These are phyloP conservation scores for Sebastes minor DNA, from an alignment of 2,797 vertebrate genomes.

Conservation along the genomic window DNA sequence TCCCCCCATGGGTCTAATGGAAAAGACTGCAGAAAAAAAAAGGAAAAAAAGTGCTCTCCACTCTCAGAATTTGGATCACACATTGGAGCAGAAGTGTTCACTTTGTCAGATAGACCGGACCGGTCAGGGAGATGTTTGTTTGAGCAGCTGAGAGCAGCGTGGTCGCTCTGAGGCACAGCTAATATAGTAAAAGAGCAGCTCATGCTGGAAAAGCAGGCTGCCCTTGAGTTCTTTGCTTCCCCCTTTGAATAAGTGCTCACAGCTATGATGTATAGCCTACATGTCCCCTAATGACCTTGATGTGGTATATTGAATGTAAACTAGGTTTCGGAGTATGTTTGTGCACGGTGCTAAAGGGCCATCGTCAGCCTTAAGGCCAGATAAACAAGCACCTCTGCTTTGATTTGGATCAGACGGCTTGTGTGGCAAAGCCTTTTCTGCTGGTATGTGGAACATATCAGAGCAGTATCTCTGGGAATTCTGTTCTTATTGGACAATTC, in stretches of 20 bases:
- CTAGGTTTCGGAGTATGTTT: slow-evolving; percentile 66
- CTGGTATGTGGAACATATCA: neutral
- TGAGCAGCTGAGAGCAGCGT: neutral
- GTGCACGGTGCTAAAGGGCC: slow-evolving; percentile 51
- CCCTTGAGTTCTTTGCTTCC: slow-evolving; percentile 47
- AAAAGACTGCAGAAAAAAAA: slow-evolving; percentile 50
- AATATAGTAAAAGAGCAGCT: slow-evolving; percentile 16
- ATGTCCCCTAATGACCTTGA: slow-evolving; percentile 71
- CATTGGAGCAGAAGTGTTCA: slow-evolving; percentile 31
- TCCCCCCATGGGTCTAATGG: slow-evolving; percentile 73
- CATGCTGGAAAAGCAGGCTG: slow-evolving; percentile 28
- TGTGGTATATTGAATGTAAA: slow-evolving; percentile 73
- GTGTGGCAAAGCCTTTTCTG: neutral
- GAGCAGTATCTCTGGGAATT: neutral
- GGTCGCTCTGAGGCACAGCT: slow-evolving; percentile 18
- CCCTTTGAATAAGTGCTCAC: slow-evolving; percentile 54
- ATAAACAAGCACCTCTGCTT: slow-evolving; percentile 47
- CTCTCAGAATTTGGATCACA: slow-evolving; percentile 37
- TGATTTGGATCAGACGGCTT: slow-evolving; percentile 5
- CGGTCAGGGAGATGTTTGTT: slow-evolving; percentile 23
- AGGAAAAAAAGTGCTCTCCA: slow-evolving; percentile 19
- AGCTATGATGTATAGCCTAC: slow-evolving; percentile 76
- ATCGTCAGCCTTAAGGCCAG: slow-evolving; percentile 35
- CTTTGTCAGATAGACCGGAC: slow-evolving; percentile 42
- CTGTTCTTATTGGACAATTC: neutral